Conservation (phyloP, 2,113 vertebrate species). For the Phoxinus phoxinus region DNA sequence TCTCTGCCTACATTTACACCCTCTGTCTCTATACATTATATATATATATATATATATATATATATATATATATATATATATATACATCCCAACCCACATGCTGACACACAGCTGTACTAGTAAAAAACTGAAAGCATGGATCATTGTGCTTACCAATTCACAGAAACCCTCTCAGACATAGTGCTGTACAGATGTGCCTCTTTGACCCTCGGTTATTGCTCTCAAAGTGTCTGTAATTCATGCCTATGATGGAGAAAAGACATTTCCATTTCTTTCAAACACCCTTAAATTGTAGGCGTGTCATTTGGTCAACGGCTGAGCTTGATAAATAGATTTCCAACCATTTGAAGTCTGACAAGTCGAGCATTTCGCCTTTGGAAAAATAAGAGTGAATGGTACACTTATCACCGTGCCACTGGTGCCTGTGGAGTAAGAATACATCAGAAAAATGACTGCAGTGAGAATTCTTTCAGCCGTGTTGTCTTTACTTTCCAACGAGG, state of each 20-base stretch:
- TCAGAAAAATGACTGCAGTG: conserved; percentile 6
- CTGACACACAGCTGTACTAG: background rate
- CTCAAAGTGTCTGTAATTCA: conserved; percentile 21
- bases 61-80: no score
- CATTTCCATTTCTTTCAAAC: conserved; percentile 33
- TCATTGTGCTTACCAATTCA: conserved; percentile 1
- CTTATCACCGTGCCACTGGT: conserved; percentile 34
- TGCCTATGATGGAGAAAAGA: conserved; percentile 24
- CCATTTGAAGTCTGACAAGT: conserved; percentile 18
- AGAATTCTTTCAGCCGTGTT: conserved; percentile 19
- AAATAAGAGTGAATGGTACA: conserved; percentile 17
- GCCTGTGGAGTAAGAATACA: conserved; percentile 28
- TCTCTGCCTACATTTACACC: background rate
- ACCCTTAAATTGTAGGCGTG: conserved; percentile 21
- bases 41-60: no score
- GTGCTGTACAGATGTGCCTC: conserved; percentile 18
- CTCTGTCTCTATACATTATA: background rate
- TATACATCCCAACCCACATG: background rate
- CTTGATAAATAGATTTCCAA: conserved; percentile 30
- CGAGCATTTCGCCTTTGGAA: background rate
- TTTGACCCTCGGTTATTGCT: conserved; percentile 7
- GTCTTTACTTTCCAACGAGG: conserved; percentile 34
- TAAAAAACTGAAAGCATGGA: background rate
- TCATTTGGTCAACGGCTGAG: conserved; percentile 5
- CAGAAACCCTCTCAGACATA: background rate